Evolutionary conservation across 2,888 invertebrate genomes (phyloP).

Genomic region (Blastobasis lacticolella): DNA sequence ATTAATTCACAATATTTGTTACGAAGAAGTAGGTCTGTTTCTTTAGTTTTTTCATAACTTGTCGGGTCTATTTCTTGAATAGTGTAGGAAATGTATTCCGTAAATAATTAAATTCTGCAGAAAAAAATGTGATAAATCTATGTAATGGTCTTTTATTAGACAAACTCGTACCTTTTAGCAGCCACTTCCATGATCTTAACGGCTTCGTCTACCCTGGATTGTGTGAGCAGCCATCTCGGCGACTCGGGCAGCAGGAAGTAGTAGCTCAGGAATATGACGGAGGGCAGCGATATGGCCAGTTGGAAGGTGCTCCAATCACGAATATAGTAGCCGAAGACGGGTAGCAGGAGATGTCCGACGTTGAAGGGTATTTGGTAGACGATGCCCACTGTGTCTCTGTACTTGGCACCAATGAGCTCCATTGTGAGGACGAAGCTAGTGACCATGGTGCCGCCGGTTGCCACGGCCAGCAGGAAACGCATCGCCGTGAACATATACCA

Average conservation of each 20-base stretch:
- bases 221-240: slow-evolving; percentile 85
- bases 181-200: slow-evolving; percentile 78
- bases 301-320: slow-evolving; percentile 81
- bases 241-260: slow-evolving; percentile 86
- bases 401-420: slow-evolving; percentile 77
- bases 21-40: no score
- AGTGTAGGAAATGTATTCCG: no score
- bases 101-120: no score
- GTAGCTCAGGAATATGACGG: slow-evolving; percentile 77
- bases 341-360: slow-evolving; percentile 78
- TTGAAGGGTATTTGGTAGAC: slow-evolving; percentile 81
- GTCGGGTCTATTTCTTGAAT: no score
- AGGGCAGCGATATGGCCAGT: slow-evolving; percentile 78
- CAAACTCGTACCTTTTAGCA: slow-evolving; percentile 62
- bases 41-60: no score
- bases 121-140: no score
- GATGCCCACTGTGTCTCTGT: slow-evolving; percentile 81
- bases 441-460: slow-evolving; percentile 89
- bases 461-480: slow-evolving; percentile 81
- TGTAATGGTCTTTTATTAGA: not conserved
- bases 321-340: slow-evolving; percentile 77
- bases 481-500: slow-evolving; percentile 78
- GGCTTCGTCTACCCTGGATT: slow-evolving; percentile 79
- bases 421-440: slow-evolving; percentile 82
- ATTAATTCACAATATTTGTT: no score